phyloP scores from a whole-genome alignment of 2,797 vertebrate species.

The Takifugu rubripes region DNA sequence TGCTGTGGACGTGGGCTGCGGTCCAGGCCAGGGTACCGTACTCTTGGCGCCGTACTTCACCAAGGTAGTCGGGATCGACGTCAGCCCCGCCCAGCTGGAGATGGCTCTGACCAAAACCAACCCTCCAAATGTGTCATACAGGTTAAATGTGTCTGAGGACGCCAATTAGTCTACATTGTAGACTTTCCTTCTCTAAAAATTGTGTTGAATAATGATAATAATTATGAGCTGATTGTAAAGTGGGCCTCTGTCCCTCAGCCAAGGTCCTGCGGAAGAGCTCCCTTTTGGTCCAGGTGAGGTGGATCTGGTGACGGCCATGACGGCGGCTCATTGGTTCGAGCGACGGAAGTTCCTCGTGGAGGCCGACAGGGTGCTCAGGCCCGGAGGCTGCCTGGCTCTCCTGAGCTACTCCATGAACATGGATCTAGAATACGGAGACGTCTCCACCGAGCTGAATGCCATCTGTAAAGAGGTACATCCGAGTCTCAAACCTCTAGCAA shows the following conservation, averaged over 20 bases:
- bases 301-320: slow-evolving; percentile 70
- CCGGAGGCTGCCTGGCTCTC: slow-evolving; percentile 73
- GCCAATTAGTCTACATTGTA: not conserved
- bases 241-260: slow-evolving; percentile 36
- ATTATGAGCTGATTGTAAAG: not conserved
- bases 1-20: slow-evolving; percentile 80
- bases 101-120: slow-evolving; percentile 45
- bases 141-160: slow-evolving; percentile 38
- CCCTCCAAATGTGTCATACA: slow-evolving; percentile 65
- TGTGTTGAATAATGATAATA: not conserved
- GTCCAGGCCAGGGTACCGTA: slow-evolving; percentile 74
- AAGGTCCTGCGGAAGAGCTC: slow-evolving; percentile 72
- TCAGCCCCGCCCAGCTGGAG: slow-evolving; percentile 77
- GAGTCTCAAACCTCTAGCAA: not conserved
- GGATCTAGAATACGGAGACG: slow-evolving; percentile 58
- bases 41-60: slow-evolving; percentile 67
- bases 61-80: slow-evolving; percentile 74
- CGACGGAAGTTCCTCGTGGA: slow-evolving; percentile 66
- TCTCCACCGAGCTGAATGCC: slow-evolving; percentile 57
- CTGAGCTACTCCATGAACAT: slow-evolving; percentile 68
- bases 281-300: slow-evolving; percentile 59
- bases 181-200: not conserved
- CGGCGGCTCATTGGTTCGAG: slow-evolving; percentile 80
- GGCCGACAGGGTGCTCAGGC: slow-evolving; percentile 64
- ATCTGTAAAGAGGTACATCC: slow-evolving; percentile 70